A percentile compares a stretch with the other conserved stretches of the same genome.
Conservation (phyloP, 1,140 invertebrate genomes). For the Euglossa dilemma region DNA sequence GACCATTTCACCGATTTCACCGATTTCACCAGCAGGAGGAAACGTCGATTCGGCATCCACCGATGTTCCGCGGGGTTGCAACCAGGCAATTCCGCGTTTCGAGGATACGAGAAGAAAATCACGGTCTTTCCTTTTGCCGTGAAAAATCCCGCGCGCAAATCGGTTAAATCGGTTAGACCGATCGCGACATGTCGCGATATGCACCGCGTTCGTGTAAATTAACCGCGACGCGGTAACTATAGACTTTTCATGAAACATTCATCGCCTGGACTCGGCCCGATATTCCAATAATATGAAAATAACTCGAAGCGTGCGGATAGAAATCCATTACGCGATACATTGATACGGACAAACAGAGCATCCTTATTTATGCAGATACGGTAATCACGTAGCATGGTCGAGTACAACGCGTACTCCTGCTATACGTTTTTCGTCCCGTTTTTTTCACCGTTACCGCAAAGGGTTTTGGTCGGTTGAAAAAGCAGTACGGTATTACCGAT, state of each 20-base stretch:
- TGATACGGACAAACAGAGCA: conserved; percentile 15
- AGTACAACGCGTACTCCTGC: too few relatives aligned
- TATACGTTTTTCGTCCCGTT: neutral
- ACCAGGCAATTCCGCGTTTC: too few relatives aligned
- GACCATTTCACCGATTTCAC: conserved; percentile 1
- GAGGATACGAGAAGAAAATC: neutral
- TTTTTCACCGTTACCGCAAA: neutral
- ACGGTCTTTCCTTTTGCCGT: neutral
- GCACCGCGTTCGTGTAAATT: neutral
- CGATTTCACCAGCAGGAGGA: too few relatives aligned
- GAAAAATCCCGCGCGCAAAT: neutral
- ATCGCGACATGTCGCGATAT: neutral
- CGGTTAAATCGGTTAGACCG: neutral
- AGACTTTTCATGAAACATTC: conserved; percentile 13
- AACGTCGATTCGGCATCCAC: conserved; percentile 10
- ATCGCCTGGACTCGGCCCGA: neutral
- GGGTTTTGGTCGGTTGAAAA: too few relatives aligned
- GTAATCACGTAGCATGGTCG: neutral
- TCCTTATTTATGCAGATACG: conserved; percentile 40
- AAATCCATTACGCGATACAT: conserved; percentile 44
- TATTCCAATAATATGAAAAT: conserved; percentile 24
- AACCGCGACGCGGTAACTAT: too few relatives aligned
- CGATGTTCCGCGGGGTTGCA: too few relatives aligned
- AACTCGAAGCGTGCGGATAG: conserved; percentile 15
- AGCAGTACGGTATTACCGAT: too few relatives aligned